Base-by-base conservation (phyloP, 2,113 vertebrate species). In the Leucopsar rothschildi region DNA sequence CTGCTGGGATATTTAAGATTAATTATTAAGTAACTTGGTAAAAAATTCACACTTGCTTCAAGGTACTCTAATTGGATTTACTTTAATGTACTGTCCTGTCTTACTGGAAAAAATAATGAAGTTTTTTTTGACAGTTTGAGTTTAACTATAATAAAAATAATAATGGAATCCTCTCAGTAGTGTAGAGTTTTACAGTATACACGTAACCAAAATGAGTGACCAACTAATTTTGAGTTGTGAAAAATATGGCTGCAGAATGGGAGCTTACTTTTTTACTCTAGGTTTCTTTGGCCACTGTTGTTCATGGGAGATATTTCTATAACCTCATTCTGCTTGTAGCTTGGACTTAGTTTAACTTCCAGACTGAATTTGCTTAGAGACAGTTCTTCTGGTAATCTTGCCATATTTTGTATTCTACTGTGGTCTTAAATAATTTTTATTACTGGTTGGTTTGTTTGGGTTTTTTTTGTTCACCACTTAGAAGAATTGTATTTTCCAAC, bases 21-120 rank as follows among this genome's bases (percentile, higher is more conserved):
- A 92, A 92, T 96, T 89, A 93, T 95, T 97, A 33, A 95, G 27
- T 89, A 87, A 79, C 81, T 55, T 4, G 1, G 73, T 81, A 85
- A 92, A 92, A 95, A 87, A 61, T 69, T 89, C 31, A 71, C 69
- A 37, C 10, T 86, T 95, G 45, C 91, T 93, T 89, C 53, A 79
- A 91, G 86, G 57, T 93, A 87, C 13, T 65, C 12, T 84, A 87
- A 86, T 88, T 90, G 53, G 65, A 50, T 89, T 92, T 89, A 60
- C 56, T 92, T 82, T 75, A 57, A 63, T 87, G 57, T 82, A 24
- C 44, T 70, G 7, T 61, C 45, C n/a, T 33, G 4, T 42, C 16
- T 84, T 50, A 45, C 15, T 33, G 28, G 52, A 81, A 92, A 21
- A n/a, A 63, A 75, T 66, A 59, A 9, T 2, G 2, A n/a, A 37